These are phyloP conservation scores for Atta colombica DNA, from an alignment of 1,140 invertebrate species.

Conservation along the genomic window DNA sequence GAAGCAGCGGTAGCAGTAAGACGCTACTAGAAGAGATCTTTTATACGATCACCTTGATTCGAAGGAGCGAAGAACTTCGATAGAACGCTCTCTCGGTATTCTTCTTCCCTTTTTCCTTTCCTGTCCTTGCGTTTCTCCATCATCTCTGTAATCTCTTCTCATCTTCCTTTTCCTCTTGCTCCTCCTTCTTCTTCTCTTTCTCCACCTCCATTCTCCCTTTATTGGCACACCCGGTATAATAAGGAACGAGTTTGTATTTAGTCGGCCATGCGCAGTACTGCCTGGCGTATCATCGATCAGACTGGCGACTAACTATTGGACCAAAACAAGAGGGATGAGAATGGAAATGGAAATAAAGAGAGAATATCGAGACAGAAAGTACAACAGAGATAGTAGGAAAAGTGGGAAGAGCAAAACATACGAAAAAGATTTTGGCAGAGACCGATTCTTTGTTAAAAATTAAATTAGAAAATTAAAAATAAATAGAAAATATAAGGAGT, in stretches of 20 bases:
- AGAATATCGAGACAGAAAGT: slow-evolving; percentile 59
- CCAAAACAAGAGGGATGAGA: slow-evolving; percentile 85
- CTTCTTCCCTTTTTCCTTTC: slow-evolving; percentile 42
- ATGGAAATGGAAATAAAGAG: slow-evolving; percentile 77
- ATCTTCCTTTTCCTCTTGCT: slow-evolving; percentile 23
- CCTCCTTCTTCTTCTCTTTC: slow-evolving; percentile 35
- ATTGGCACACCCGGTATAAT: slow-evolving; percentile 85
- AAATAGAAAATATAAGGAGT: neutral
- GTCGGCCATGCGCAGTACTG: slow-evolving; percentile 85
- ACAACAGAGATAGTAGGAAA: slow-evolving; percentile 48
- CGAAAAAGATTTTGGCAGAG: slow-evolving; percentile 49
- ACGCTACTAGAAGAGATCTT: slow-evolving; percentile 67
- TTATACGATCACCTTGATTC: slow-evolving; percentile 71
- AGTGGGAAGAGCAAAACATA: slow-evolving; percentile 45
- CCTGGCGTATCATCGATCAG: slow-evolving; percentile 86
- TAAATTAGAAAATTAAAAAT: slow-evolving; percentile 4
- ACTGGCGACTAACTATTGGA: slow-evolving; percentile 85
- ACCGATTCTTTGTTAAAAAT: slow-evolving; percentile 22
- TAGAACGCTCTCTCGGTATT: slow-evolving; percentile 4
- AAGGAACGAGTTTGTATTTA: slow-evolving; percentile 84
- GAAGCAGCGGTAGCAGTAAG: slow-evolving; percentile 66
- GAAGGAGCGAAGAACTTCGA: slow-evolving; percentile 64
- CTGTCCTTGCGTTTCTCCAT: neutral
- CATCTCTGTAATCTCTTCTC: neutral
- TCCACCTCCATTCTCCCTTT: slow-evolving; percentile 74